Evolutionary conservation across 2,888 invertebrate genomes (phyloP).

Genomic region (Macrosiphum euphorbiae): DNA sequence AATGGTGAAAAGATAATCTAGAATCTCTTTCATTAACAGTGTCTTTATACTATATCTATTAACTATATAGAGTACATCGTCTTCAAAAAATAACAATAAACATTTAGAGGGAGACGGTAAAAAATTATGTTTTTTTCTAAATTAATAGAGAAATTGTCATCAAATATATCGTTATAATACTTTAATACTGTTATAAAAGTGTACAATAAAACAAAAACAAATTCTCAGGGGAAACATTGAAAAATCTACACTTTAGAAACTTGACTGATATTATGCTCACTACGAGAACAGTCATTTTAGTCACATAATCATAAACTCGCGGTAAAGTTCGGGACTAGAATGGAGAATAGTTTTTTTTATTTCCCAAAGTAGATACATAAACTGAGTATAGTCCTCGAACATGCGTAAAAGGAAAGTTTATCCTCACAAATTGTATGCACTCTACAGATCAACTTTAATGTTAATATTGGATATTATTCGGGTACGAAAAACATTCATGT

Average conservation of each 20-base stretch:
- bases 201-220: neutral
- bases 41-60: neutral
- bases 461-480: neutral
- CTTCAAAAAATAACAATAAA: neutral
- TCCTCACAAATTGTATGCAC: neutral
- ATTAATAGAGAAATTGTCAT: neutral
- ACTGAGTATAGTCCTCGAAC: neutral
- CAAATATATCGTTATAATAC: neutral
- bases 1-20: neutral
- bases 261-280: neutral
- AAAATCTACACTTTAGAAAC: constrained; percentile 14
- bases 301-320: neutral
- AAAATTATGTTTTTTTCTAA: neutral
- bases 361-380: neutral
- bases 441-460: neutral
- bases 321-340: neutral
- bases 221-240: neutral
- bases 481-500: neutral
- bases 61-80: neutral
- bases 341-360: neutral
- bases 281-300: neutral
- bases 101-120: neutral
- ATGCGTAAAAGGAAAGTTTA: neutral
- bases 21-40: neutral
- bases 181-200: neutral